Evolutionary conservation across 2,797 vertebrate genomes (phyloP).

Genomic region (Ctenochaetus hawaiiensis): DNA sequence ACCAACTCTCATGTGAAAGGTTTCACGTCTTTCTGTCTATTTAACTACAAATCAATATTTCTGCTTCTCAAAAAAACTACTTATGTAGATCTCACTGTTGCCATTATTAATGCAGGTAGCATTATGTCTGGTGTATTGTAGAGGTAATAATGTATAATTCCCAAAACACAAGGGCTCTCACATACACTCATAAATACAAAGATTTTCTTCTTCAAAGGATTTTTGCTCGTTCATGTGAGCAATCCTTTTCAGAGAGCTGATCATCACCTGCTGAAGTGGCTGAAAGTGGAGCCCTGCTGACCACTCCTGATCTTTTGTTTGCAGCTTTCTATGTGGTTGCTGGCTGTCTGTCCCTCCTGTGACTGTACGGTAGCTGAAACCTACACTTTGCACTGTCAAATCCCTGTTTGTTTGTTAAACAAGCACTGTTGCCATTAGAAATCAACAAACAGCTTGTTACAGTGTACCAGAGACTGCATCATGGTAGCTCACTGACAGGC

Average conservation of each 20-base stretch:
- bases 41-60: too few species aligned
- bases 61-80: too few species aligned
- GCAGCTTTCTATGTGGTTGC: conserved; percentile 14
- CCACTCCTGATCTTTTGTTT: conserved; percentile 14
- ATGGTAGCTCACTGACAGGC: conserved; percentile 24
- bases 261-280: conserved; percentile 33
- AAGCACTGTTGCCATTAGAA: conserved; percentile 1
- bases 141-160: background rate
- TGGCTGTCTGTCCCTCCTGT: conserved; percentile 26
- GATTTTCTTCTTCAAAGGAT: background rate
- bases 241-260: conserved; percentile 18
- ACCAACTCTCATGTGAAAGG: too few species aligned
- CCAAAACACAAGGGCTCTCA: background rate
- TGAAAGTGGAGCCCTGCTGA: background rate
- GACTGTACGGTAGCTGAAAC: conserved; percentile 2
- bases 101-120: too few species aligned
- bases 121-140: too few species aligned
- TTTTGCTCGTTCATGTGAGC: conserved; percentile 11
- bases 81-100: too few species aligned
- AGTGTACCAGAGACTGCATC: conserved; percentile 18
- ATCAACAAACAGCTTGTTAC: conserved; percentile 28
- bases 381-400: conserved; percentile 16
- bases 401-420: conserved; percentile 24
- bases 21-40: too few species aligned
- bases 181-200: background rate